Evolutionary conservation across 2,888 invertebrate species (phyloP).

Genomic region (Polymixis flavicincta): DNA sequence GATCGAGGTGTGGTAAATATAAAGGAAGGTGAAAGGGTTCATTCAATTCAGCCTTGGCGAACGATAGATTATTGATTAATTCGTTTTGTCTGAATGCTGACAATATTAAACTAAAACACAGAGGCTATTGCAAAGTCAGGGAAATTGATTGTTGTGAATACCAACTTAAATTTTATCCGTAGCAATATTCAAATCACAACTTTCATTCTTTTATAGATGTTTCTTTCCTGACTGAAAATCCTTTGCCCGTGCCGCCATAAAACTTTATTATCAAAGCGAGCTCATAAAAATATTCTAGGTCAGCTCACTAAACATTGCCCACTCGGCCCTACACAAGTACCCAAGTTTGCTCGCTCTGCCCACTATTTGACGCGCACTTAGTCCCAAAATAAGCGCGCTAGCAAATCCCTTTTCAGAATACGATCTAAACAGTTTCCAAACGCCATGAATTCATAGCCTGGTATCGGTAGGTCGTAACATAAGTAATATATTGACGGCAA

Average conservation of each 20-base stretch:
- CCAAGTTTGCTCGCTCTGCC: conserved; percentile 17
- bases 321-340: conserved; percentile 27
- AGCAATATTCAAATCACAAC: background rate
- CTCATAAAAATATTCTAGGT: conserved; percentile 55
- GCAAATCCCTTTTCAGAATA: conserved; percentile 56
- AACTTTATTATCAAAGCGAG: conserved; percentile 41
- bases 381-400: conserved; percentile 49
- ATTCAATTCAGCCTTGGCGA: background rate
- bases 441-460: conserved; percentile 56
- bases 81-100: background rate
- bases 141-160: background rate
- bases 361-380: conserved; percentile 32
- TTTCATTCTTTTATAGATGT: background rate
- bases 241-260: background rate
- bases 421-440: conserved; percentile 16
- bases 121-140: background rate
- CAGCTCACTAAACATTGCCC: conserved; percentile 42
- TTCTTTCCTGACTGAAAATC: conserved; percentile 17
- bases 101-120: background rate
- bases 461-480: conserved; percentile 51
- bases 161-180: background rate
- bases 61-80: background rate
- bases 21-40: background rate
- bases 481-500: conserved; percentile 60
- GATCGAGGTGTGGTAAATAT: background rate